Evolutionary conservation across 2,113 vertebrate species (phyloP).

Genomic region (Perccottus glenii): DNA sequence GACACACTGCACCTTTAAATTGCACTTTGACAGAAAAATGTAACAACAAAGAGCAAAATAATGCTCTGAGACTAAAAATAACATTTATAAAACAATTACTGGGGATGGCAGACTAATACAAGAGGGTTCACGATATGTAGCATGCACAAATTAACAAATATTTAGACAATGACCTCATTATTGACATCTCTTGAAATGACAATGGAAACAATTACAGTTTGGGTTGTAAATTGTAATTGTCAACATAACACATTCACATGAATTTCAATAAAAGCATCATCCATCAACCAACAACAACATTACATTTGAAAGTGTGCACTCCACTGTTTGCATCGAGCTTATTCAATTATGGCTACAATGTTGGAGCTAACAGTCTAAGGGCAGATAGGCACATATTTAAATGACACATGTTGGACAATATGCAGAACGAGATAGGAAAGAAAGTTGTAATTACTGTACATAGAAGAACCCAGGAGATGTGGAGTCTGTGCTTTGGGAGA

Average conservation of each 20-base stretch:
- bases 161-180: too few species aligned
- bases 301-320: constrained; percentile 19
- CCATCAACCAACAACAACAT: neutral
- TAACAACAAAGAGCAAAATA: too few species aligned
- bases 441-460: neutral
- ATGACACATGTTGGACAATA: neutral
- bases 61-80: too few species aligned
- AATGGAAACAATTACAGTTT: too few species aligned
- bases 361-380: constrained; percentile 65
- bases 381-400: constrained; percentile 60
- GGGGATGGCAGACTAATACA: too few species aligned
- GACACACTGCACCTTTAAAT: too few species aligned
- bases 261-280: constrained; percentile 1
- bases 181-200: too few species aligned
- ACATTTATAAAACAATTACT: too few species aligned
- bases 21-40: too few species aligned
- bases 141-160: too few species aligned
- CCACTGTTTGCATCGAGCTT: constrained; percentile 35
- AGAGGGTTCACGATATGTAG: too few species aligned
- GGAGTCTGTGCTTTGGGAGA: neutral
- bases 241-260: neutral
- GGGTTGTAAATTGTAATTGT: neutral
- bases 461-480: neutral
- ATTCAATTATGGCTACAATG: constrained; percentile 53
- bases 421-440: neutral